Evolutionary conservation across 1,140 invertebrate species (phyloP).

Genomic region (Samia ricini): DNA sequence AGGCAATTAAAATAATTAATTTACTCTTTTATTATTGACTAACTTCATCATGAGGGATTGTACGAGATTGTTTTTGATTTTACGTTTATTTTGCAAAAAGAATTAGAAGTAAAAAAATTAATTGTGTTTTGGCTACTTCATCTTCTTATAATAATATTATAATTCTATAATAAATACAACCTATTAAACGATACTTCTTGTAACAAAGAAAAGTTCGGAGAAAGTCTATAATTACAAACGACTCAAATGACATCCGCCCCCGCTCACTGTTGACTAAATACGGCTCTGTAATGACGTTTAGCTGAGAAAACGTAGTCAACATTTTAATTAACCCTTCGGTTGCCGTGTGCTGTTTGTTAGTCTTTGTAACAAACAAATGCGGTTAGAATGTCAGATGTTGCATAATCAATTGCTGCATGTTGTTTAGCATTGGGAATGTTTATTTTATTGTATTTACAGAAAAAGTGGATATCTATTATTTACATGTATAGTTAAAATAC

Average conservation of each 20-base stretch:
- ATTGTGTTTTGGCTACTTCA: too few species aligned
- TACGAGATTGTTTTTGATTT: too few species aligned
- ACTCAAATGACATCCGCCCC: neutral
- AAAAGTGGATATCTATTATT: too few species aligned
- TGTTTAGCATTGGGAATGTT: neutral
- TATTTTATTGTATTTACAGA: too few species aligned
- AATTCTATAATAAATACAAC: neutral
- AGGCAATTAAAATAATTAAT: too few species aligned
- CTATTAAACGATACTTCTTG: neutral
- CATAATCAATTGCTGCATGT: neutral
- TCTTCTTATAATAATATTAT: too few species aligned
- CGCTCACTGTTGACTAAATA: neutral
- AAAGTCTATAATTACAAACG: neutral
- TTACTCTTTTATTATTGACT: too few species aligned
- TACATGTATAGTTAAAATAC: too few species aligned
- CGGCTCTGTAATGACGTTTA: neutral
- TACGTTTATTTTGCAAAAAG: too few species aligned
- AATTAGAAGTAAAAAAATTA: too few species aligned
- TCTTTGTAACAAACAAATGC: neutral
- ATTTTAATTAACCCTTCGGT: conserved; percentile 44
- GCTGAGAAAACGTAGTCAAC: conserved; percentile 26
- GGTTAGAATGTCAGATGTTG: neutral
- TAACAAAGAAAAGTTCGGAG: neutral
- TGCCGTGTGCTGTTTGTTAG: neutral
- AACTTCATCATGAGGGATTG: too few species aligned